phyloP scores from a whole-genome alignment of 2,888 invertebrate genomes.

The Morpho achilles region DNA sequence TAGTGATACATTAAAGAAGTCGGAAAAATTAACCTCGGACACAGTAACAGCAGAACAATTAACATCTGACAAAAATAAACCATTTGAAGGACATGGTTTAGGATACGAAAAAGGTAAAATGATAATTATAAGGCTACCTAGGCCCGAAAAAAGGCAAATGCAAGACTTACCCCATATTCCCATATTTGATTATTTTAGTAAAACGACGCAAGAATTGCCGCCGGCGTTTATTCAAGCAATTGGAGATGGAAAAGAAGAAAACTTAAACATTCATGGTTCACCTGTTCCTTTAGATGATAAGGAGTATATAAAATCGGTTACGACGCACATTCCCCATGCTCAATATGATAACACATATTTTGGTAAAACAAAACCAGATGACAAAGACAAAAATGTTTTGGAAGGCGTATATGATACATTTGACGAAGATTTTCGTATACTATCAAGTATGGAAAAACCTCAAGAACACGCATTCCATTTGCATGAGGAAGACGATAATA shows the following conservation, averaged over 20 bases:
- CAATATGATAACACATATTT: neutral
- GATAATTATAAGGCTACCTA: constrained; percentile 65
- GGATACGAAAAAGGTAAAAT: constrained; percentile 75
- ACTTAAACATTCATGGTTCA: constrained; percentile 28
- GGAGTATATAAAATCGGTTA: constrained; percentile 10
- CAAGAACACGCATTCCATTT: constrained; percentile 14
- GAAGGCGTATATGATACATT: neutral
- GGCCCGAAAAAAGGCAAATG: constrained; percentile 52
- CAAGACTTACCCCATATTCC: constrained; percentile 50
- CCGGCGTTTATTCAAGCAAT: constrained; percentile 47
- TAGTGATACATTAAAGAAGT: constrained; percentile 32
- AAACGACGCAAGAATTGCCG: constrained; percentile 58
- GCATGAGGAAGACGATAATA: constrained; percentile 34
- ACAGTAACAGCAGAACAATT: constrained; percentile 31
- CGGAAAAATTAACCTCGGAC: constrained; percentile 42
- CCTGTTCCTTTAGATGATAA: constrained; percentile 6
- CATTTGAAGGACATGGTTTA: constrained; percentile 67
- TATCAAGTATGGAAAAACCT: constrained; percentile 16
- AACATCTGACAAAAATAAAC: constrained; percentile 58
- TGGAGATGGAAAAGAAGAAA: constrained; percentile 50
- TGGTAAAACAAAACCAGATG: neutral
- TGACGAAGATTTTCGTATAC: constrained; percentile 1
- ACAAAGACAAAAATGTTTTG: neutral
- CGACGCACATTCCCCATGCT: neutral
- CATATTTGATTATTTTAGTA: constrained; percentile 70